Base-by-base conservation (phyloP, 2,888 invertebrate species). In the Lymantria dispar region DNA sequence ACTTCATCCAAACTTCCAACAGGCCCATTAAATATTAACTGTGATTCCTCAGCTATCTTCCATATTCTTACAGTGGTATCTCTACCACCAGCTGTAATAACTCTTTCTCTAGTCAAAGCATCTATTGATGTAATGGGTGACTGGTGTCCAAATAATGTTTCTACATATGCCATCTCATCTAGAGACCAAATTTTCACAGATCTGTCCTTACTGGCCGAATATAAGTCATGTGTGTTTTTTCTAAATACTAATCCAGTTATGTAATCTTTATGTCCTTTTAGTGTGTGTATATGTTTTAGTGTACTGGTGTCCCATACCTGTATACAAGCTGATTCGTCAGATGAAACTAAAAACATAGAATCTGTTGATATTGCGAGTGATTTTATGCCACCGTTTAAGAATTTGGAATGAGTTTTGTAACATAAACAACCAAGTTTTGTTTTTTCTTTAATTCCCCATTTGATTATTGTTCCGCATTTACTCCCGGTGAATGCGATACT, bases 31-130 rank as follows among this genome's bases (percentile, higher is more conserved):
- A 96, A 99, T 64, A 99, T 96, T 13, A 99, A 91, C 78, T 99
- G 99, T 13, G 98, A 98, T 80, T 99, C 99, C 87, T 99, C 99
- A 0, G 96, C 94, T 51, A 99, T 96, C 84, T 99, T 99, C 99
- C 99, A 99, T 66, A 99, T 94, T 65, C 99, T 92, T 13, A 98
- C 87, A 1, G 96, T 94, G 39, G 94, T 93, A 76, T 99, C 99
- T 56, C 95, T 92, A 3, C 98, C 98, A 12, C 99, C 99, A 13
- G 96, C 94, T 0, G 98, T 97, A 10, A 99, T 92, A 5, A 96
- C 96, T 61, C 98, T 92, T 74, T 99, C 98, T 67, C 96, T 93
- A 31, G 94, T 93, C 52, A 99, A 87, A 9, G 97, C 95, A 89
- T 99, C 99, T 58, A 99, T 96, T 8, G 95, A 94, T 5, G 96